A percentile compares a stretch with the other conserved stretches of the same genome.
Conservation (phyloP, 2,113 vertebrate genomes). For the Peromyscus polionotus region DNA sequence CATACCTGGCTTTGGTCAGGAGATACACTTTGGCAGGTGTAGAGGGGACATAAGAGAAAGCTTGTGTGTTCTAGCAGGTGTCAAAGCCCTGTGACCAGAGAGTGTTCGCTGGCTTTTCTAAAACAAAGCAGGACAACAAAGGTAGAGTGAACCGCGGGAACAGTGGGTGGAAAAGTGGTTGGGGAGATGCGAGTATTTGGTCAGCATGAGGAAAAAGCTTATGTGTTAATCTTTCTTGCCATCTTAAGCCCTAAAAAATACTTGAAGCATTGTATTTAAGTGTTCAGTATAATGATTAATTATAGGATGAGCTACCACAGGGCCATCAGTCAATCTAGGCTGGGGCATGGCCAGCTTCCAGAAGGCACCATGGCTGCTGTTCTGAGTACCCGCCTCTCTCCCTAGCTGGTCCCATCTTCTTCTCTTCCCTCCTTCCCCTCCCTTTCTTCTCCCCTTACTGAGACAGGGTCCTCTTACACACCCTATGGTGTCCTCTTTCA, state of each 20-base stretch:
- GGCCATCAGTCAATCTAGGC: not conserved
- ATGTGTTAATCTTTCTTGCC: not conserved
- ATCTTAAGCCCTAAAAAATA: not conserved
- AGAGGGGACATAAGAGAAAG: not conserved
- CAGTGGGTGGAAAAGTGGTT: not conserved
- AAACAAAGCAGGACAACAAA: not conserved
- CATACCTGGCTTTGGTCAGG: not conserved
- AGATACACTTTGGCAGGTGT: not conserved
- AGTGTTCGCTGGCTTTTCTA: not conserved
- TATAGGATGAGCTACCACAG: not conserved
- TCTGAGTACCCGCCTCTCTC: not conserved
- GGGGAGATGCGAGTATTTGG: not conserved
- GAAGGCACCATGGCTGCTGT: fast-evolving
- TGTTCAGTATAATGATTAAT: not conserved
- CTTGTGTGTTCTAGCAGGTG: not conserved
- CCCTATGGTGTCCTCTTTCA: not conserved
- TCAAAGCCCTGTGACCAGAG: not conserved
- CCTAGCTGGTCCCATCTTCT: not conserved
- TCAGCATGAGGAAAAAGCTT: not conserved
- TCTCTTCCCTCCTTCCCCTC: not conserved
- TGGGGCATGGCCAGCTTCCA: not conserved
- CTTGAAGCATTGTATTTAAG: not conserved
- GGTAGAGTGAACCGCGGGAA: too few species aligned
- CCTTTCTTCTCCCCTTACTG: not conserved
- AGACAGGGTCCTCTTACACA: not conserved